These are phyloP conservation scores for Verasper variegatus DNA, from an alignment of 2,113 vertebrate species.

Conservation along the genomic window DNA sequence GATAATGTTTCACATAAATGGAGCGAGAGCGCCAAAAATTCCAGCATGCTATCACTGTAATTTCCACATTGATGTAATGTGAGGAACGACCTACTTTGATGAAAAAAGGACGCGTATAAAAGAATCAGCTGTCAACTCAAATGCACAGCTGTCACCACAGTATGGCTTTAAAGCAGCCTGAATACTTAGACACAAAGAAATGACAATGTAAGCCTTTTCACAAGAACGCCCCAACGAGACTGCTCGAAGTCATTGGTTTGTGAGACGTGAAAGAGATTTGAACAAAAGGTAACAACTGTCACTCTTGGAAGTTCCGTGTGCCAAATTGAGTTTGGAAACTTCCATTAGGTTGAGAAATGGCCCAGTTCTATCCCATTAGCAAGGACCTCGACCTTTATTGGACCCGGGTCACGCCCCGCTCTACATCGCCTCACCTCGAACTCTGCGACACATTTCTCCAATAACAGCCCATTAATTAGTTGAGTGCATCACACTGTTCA, in stretches of 20 bases:
- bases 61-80: conserved; percentile 58
- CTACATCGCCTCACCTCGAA: conserved; percentile 65
- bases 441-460: conserved; percentile 71
- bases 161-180: conserved; percentile 46
- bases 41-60: conserved; percentile 19
- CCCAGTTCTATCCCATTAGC: conserved; percentile 57
- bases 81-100: conserved; percentile 57
- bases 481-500: conserved; percentile 66
- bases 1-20: conserved; percentile 25
- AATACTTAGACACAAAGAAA: conserved; percentile 50
- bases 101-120: conserved; percentile 44
- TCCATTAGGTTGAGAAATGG: conserved; percentile 42
- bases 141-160: conserved; percentile 60
- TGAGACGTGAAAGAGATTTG: background rate
- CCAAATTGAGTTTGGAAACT: conserved; percentile 3
- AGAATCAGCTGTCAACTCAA: conserved; percentile 55
- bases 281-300: background rate
- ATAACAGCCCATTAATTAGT: conserved; percentile 81
- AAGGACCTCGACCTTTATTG: conserved; percentile 64
- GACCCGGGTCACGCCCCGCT: conserved; percentile 56
- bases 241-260: background rate
- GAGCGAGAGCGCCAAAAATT: background rate
- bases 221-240: background rate
- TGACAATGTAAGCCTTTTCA: conserved; percentile 30
- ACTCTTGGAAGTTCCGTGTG: background rate